Evolutionary conservation across 2,888 invertebrate genomes (phyloP).

Genomic region (Nudaria mundana): DNA sequence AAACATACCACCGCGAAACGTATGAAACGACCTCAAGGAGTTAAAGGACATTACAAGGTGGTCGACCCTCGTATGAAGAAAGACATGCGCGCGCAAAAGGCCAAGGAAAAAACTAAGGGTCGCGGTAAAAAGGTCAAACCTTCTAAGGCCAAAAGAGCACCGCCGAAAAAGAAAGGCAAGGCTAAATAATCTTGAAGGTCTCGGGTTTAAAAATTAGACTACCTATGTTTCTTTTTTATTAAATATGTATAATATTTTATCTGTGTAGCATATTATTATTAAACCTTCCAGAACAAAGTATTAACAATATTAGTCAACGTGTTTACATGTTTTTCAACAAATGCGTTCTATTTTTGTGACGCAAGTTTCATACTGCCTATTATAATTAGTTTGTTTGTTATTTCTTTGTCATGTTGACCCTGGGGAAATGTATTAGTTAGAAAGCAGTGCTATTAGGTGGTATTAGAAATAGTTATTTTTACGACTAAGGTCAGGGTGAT

Average conservation of each 20-base stretch:
- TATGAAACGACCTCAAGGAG: slow-evolving; percentile 90
- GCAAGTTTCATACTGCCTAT: background rate
- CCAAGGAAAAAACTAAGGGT: slow-evolving; percentile 81
- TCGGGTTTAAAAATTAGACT: background rate
- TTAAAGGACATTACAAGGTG: slow-evolving; percentile 96
- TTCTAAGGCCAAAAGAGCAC: slow-evolving; percentile 32
- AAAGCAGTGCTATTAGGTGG: slow-evolving; percentile 42
- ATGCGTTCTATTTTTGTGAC: background rate
- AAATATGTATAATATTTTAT: slow-evolving; percentile 5
- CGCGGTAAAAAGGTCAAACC: slow-evolving; percentile 64
- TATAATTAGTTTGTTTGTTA: background rate
- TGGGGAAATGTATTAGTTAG: slow-evolving; percentile 29
- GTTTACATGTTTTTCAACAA: background rate
- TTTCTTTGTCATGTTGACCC: slow-evolving; percentile 18
- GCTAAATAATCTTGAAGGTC: slow-evolving; percentile 41
- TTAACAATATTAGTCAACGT: background rate
- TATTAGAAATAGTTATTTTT: slow-evolving; percentile 62
- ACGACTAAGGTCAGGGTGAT: slow-evolving; percentile 69
- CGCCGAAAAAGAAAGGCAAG: slow-evolving; percentile 42
- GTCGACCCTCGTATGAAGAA: slow-evolving; percentile 98
- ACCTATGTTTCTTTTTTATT: background rate
- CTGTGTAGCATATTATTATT: background rate
- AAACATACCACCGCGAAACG: slow-evolving; percentile 90
- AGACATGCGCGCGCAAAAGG: slow-evolving; percentile 87
- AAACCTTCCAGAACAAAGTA: background rate